These are phyloP conservation scores for Pangasianodon gigas DNA, from an alignment of 2,113 vertebrate genomes.

Conservation along the genomic window DNA sequence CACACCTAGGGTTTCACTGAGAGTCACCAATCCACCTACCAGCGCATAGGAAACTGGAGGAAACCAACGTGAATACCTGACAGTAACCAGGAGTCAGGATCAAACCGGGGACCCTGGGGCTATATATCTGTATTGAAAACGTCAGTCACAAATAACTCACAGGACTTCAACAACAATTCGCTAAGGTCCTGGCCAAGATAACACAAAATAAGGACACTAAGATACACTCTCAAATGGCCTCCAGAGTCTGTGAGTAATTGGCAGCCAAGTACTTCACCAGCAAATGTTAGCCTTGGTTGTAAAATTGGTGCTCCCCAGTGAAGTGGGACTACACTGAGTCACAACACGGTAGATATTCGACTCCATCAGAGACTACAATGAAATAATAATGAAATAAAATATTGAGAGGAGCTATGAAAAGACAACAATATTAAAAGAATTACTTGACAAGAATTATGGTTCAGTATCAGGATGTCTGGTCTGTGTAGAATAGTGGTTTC, in stretches of 20 bases:
- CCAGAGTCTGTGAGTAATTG: slow-evolving; percentile 22
- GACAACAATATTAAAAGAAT: neutral
- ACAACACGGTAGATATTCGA: neutral
- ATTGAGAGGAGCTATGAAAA: neutral
- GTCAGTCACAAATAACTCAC: too few species aligned
- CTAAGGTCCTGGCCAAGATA: too few species aligned
- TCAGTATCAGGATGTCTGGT: neutral
- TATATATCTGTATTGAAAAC: too few species aligned
- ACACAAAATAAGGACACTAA: slow-evolving; percentile 3
- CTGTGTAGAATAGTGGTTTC: neutral
- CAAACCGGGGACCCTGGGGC: neutral
- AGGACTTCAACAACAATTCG: too few species aligned
- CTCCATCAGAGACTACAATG: neutral
- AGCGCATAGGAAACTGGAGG: neutral
- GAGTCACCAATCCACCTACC: neutral
- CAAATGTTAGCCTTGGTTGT: neutral
- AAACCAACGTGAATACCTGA: neutral
- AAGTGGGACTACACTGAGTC: neutral
- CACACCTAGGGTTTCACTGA: neutral
- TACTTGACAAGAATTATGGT: neutral
- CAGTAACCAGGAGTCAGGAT: neutral
- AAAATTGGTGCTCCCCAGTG: neutral
- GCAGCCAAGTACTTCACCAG: slow-evolving; percentile 1
- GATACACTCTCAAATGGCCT: neutral
- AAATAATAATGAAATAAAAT: neutral